These are phyloP conservation scores for Limnephilus auricula DNA, from an alignment of 2,888 invertebrate species.

Conservation along the genomic window DNA sequence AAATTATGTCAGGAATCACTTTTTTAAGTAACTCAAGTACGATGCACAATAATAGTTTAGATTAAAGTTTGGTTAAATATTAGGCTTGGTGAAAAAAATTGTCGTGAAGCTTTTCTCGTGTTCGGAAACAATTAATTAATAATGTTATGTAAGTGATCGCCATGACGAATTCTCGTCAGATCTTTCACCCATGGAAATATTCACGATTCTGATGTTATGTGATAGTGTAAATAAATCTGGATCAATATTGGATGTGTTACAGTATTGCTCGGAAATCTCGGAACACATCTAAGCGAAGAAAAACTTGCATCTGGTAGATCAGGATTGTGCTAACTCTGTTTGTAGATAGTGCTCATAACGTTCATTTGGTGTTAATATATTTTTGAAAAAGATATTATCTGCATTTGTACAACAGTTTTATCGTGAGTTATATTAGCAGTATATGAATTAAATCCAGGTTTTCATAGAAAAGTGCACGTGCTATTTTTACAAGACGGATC, in stretches of 20 bases:
- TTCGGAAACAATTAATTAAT: background rate
- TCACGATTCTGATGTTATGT: slow-evolving; percentile 29
- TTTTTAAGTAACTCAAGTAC: too few species aligned
- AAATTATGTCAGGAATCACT: too few species aligned
- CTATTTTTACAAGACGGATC: too few species aligned
- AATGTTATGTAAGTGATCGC: background rate
- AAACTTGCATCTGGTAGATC: background rate
- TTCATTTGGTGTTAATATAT: background rate
- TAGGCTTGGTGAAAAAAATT: too few species aligned
- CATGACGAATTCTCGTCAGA: background rate
- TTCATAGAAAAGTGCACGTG: too few species aligned
- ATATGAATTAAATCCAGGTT: too few species aligned
- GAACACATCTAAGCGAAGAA: background rate
- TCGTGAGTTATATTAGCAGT: too few species aligned
- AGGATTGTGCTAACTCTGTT: background rate
- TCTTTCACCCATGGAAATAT: background rate
- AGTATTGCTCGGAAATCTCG: background rate
- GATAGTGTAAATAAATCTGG: slow-evolving; percentile 6
- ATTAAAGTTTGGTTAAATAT: too few species aligned
- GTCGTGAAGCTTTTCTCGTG: too few species aligned
- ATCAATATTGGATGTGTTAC: slow-evolving; percentile 21
- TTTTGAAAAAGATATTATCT: too few species aligned
- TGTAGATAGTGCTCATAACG: background rate
- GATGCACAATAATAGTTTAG: too few species aligned
- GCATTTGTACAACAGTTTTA: too few species aligned